Evolutionary conservation across 2,113 vertebrate genomes (phyloP), one percentile per base, ranked within the genome.

Genomic region (Apteryx mantelli): DNA sequence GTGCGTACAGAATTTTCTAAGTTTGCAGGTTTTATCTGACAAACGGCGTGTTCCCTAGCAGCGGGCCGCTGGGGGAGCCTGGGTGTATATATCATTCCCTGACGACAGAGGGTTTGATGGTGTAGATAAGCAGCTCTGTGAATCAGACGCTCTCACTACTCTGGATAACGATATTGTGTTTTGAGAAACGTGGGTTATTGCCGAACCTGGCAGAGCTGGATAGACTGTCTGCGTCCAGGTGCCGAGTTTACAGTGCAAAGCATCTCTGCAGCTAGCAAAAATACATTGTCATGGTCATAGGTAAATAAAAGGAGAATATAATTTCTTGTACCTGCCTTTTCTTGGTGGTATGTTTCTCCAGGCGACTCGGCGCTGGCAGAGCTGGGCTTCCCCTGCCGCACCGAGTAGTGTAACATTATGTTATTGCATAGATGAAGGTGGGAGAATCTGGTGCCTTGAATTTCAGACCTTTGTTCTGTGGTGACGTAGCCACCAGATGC

Each of bases 281-380:
- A 82, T 97, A 95, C 98, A 97, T 98, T 98, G 98, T 98, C 98
- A 97, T 97, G 98, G 98, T 98, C 98, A 97, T 99, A 98, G 98
- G 97, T 98, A 98, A 99, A 99, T 99, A 99, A 99, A 99, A 98
- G 98, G 98, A 98, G 98, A 98, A 98, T 96, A 91, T 94, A 1
- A 96, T 84, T 96, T 97, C 97, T 97, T 55, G 68, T 69, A 95
- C 90, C 94, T 68, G 91, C 82, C 46, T 89, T 95, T 86, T 95
- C 88, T 97, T 83, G 7, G 1, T 34, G 66, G 74, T 17, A 2
- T 74, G 42, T 92, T 92, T 94, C 77, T 82, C 34, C n/a, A n/a
- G 53, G 28, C n/a, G 40, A 26, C 61, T n/a, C 44, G 11, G 87
- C 2, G 1, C 63, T 44, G 94, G 52, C 0, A 0, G 78, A 85